Evolutionary conservation across 2,113 vertebrate genomes (phyloP).

Genomic region (Sialia sialis): DNA sequence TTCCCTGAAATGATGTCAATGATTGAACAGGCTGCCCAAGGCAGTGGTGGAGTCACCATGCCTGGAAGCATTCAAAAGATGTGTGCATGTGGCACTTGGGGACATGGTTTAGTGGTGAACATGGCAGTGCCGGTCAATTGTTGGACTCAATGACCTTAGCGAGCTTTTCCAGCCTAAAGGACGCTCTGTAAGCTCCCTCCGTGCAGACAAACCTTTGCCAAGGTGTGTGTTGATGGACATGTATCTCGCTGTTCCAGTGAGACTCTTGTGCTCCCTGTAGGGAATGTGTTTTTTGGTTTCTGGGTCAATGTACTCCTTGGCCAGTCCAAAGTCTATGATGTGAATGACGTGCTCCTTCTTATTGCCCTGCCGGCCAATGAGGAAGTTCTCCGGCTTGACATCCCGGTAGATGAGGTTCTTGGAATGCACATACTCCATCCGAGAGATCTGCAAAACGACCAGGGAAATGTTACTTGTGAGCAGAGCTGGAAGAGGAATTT

Average conservation of each 20-base stretch:
- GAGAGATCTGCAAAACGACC: slow-evolving; percentile 81
- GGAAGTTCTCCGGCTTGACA: slow-evolving; percentile 98
- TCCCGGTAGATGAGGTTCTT: slow-evolving; percentile 99
- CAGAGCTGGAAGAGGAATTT: background rate
- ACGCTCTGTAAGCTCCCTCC: background rate
- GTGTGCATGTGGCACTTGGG: background rate
- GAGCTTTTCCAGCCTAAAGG: background rate
- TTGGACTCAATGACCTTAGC: background rate
- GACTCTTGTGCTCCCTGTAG: slow-evolving; percentile 97
- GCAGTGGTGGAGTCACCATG: background rate
- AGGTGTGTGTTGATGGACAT: slow-evolving; percentile 99
- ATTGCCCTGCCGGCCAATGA: slow-evolving; percentile 95
- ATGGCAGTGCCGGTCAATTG: accelerated
- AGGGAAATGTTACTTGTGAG: background rate
- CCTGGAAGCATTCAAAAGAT: background rate
- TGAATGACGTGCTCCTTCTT: slow-evolving; percentile 98
- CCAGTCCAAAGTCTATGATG: slow-evolving; percentile 99
- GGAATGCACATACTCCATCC: slow-evolving; percentile 98
- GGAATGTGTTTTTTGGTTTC: slow-evolving; percentile 99
- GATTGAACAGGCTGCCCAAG: background rate
- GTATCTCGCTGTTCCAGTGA: slow-evolving; percentile 96
- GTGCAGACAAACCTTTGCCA: slow-evolving; percentile 87
- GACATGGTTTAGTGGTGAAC: background rate
- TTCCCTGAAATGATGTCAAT: background rate
- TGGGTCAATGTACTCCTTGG: slow-evolving; percentile 97